A percentile compares a stretch with the other conserved stretches of the same genome.
phyloP scores from a whole-genome alignment of 2,888 invertebrate genomes.

The Dicranocentrus wangi region DNA sequence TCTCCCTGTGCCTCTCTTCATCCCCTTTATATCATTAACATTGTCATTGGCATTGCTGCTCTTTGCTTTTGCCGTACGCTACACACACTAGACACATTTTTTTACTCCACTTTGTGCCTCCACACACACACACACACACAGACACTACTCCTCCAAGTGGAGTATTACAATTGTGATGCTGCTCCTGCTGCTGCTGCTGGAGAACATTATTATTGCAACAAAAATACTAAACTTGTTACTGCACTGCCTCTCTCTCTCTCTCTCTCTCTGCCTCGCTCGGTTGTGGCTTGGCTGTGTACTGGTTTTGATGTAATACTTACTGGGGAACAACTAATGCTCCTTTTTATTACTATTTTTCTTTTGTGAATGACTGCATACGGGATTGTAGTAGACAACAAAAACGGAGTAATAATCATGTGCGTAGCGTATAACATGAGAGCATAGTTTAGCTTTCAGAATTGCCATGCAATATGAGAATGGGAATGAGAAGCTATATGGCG shows the following conservation, averaged over 20 bases:
- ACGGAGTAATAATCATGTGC: slow-evolving; percentile 15
- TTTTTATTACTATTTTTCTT: slow-evolving; percentile 13
- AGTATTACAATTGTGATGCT: too few relatives aligned
- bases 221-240: slow-evolving; percentile 27
- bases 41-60: slow-evolving; percentile 19
- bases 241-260: neutral
- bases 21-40: slow-evolving; percentile 41
- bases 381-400: slow-evolving; percentile 1
- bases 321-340: slow-evolving; percentile 1
- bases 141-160: too few relatives aligned
- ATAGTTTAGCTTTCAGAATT: neutral
- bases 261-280: too few relatives aligned
- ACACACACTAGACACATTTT: too few relatives aligned
- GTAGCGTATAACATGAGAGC: neutral
- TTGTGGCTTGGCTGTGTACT: slow-evolving; percentile 6
- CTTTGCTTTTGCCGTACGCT: slow-evolving; percentile 12
- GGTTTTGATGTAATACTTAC: slow-evolving; percentile 12
- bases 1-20: slow-evolving; percentile 14
- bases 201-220: slow-evolving; percentile 20
- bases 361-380: slow-evolving; percentile 4
- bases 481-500: too few relatives aligned
- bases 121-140: neutral
- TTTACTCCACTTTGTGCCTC: neutral
- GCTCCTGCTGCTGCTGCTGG: neutral
- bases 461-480: too few relatives aligned